These are phyloP conservation scores for Xiphorhynchus elegans DNA, from an alignment of 2,113 vertebrate genomes.

Conservation along the genomic window DNA sequence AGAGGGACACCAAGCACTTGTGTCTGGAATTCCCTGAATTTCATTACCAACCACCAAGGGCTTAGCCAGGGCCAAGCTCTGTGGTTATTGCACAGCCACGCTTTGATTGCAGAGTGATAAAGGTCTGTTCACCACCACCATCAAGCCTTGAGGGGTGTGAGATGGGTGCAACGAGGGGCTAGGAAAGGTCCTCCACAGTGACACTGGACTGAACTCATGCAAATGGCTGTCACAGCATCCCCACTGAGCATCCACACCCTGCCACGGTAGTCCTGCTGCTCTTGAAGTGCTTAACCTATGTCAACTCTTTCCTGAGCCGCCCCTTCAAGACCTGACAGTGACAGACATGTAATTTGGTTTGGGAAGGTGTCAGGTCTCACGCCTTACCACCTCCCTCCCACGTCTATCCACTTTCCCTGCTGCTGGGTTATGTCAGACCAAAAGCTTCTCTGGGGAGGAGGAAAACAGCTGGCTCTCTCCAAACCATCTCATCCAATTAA, in stretches of 20 bases:
- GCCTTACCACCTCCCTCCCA: background rate
- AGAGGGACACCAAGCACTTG: background rate
- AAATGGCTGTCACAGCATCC: background rate
- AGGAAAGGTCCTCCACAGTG: background rate
- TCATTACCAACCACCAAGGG: background rate
- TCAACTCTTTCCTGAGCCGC: background rate
- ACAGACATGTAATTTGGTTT: accelerated
- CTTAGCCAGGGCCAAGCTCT: background rate
- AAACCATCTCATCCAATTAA: background rate
- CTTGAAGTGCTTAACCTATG: constrained; percentile 17
- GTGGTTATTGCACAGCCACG: background rate
- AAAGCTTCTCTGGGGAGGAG: background rate
- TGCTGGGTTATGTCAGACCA: background rate
- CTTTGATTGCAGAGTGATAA: background rate
- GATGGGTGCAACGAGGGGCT: accelerated
- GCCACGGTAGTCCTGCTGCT: background rate
- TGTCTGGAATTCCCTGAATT: constrained; percentile 7
- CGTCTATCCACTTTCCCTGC: background rate
- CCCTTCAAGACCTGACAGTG: background rate
- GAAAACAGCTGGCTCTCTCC: constrained; percentile 1
- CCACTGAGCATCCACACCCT: background rate
- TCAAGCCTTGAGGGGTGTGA: background rate
- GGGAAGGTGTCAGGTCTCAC: background rate
- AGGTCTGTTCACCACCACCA: background rate
- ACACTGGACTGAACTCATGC: background rate